Percentiles rank a stretch among this genome's conserved stretches.
Evolutionary conservation across 2,797 vertebrate genomes (phyloP).

Genomic region (Danio jaintianensis): DNA sequence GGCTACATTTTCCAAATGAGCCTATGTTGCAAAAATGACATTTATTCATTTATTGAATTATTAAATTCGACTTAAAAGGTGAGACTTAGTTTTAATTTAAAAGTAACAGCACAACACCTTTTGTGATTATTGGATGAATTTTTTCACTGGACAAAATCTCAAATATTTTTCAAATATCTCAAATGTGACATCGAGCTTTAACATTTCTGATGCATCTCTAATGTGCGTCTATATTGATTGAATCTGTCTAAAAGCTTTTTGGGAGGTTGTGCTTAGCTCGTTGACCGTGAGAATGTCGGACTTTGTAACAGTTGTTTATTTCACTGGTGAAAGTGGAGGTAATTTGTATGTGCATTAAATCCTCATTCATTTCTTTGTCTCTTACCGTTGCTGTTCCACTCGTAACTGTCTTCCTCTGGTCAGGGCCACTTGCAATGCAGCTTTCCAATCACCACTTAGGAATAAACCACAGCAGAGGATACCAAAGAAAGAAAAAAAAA

Average conservation of each 20-base stretch:
- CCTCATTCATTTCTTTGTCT: conserved; percentile 1
- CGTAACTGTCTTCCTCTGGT: conserved; percentile 8
- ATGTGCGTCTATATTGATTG: background rate
- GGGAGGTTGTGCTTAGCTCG: conserved; percentile 3
- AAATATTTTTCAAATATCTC: too few relatives aligned
- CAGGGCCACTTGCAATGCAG: conserved; percentile 22
- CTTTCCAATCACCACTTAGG: conserved; percentile 31
- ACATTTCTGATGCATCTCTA: background rate
- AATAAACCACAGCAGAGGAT: conserved; percentile 31
- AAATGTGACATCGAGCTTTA: too few relatives aligned
- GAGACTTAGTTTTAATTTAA: too few relatives aligned
- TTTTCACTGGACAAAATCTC: too few relatives aligned
- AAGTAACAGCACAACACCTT: too few relatives aligned
- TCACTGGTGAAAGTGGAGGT: conserved; percentile 29
- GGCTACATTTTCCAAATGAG: too few relatives aligned
- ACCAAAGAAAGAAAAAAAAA: conserved; percentile 2
- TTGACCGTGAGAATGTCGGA: conserved; percentile 7
- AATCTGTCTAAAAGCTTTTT: background rate
- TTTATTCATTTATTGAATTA: too few relatives aligned
- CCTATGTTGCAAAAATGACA: too few relatives aligned
- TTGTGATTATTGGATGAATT: too few relatives aligned
- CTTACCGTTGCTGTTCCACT: conserved; percentile 23
- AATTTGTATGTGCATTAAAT: conserved; percentile 35
- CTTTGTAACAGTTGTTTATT: conserved; percentile 22
- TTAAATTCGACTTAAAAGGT: too few relatives aligned